Base-by-base conservation (phyloP, 2,113 vertebrate species). In the Montifringilla adamsi region DNA sequence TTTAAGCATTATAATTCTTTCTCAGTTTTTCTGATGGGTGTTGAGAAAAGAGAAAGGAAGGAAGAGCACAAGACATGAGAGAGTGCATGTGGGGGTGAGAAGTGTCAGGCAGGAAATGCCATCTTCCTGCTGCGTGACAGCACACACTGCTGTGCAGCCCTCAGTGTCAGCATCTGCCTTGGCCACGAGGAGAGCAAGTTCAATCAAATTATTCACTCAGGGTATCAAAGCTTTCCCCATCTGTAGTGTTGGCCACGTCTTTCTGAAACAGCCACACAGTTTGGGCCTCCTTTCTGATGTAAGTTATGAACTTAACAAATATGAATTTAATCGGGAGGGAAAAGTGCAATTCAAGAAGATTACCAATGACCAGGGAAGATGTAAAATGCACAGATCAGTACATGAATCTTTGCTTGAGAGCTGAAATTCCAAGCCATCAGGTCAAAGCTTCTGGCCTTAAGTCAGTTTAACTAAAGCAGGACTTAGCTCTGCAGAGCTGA, bases 131-230 rank as follows among this genome's bases (percentile, higher is more conserved):
- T 21, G 26, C 1, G 0, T 70, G 31, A 67, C 59, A 6, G 3
- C 0, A 0, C 6, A 1, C 13, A 6, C 11, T 9, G n/a, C 66
- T 14, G 16, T 7, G 27, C 43, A 47, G 24, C 70, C 33, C 18
- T 35, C 24, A 0, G 10, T 0, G 15, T 20, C n/a, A 49, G 56
- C 46, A 20, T 35, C 85, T 84, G 24, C 83, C 58, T 50, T 1
- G 3, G 41, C 62, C 3, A 0, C 5, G 9, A 26, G 27, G 14
- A 2, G 5, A 90, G 19, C 30, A 33, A 17, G 22, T 56, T 37
- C 37, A 73, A 44, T 56, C 4, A 7, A 60, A 15, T 58, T 41
- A 60, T 28, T 79, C 5, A 9, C 47, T 77, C 21, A 9, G 0
- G 4, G 6, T 33, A 28, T 75, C 24, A 33, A 58, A 64, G 13